phyloP scores from a whole-genome alignment of 2,113 vertebrate species.

The Camelus bactrianus region DNA sequence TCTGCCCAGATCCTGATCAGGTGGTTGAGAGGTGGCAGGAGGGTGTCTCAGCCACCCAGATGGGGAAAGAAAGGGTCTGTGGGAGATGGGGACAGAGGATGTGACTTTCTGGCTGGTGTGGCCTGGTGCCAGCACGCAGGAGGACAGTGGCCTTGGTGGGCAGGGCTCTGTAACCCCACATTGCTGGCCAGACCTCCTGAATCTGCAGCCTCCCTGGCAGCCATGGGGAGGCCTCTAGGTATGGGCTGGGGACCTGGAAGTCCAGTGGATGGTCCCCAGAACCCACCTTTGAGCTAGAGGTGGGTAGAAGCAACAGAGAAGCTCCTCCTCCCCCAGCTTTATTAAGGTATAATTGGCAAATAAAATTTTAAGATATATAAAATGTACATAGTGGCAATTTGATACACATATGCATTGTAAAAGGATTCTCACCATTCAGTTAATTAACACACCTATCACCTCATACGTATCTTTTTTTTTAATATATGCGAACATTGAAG shows the following conservation, averaged over 20 bases:
- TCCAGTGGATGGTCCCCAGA: neutral
- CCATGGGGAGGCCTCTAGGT: neutral
- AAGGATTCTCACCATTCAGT: neutral
- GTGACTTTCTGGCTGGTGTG: neutral
- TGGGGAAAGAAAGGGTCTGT: neutral
- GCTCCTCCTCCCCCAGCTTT: no score
- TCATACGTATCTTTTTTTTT: neutral
- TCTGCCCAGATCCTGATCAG: rapidly evolving
- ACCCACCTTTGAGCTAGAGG: neutral
- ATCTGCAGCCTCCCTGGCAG: neutral
- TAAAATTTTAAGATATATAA: neutral
- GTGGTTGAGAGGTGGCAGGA: neutral
- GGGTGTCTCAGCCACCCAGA: neutral
- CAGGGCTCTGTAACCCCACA: neutral
- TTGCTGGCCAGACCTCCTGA: neutral
- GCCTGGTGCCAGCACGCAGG: neutral
- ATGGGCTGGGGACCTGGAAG: neutral
- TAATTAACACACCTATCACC: neutral
- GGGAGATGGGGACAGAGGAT: neutral
- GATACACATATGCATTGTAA: neutral
- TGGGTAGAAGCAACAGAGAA: neutral
- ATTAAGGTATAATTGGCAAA: neutral
- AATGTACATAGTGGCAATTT: neutral
- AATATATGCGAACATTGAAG: neutral
- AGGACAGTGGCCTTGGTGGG: neutral